Evolutionary conservation across 2,113 vertebrate species (phyloP), one percentile per base, ranked within the genome.

Genomic region (Oxygymnocypris stewartii): DNA sequence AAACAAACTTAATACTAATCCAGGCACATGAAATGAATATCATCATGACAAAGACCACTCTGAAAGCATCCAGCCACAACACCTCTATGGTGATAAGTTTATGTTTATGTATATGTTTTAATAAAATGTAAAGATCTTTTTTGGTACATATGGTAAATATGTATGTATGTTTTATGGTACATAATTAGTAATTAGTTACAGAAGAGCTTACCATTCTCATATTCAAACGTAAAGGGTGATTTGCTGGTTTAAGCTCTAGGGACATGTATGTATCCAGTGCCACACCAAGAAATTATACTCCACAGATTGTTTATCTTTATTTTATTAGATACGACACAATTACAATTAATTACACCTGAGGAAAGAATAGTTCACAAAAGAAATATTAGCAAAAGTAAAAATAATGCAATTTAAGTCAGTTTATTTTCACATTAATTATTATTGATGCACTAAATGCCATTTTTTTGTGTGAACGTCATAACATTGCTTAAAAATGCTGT

Each of bases 341-440:
- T 51, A 49, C 8, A 82, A 82, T 69, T 69, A 82, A 35, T 49
- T 81, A 80, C 42, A 80, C 37, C 23, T 25, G 1, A 76, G 13
- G 59, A 8, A 14, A 82, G 25, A 69, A 49, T 13, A 69, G n/a
- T 25, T 82, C 31, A 35, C 42, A 82, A 82, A 35, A 42, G 4
- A 63, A 61, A 28, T 12, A 6, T 8, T 16, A 47, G 47, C 3
- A 51, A 25, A 69, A 12, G 14, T 49, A 6, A 6, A 42, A 67
- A 51, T 49, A 20, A 20, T 35, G 13, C 9, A 67, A 1, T 42
- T 65, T 28, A 37, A 4, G 6, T 59, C 11, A 42, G 37, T 78
- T 3, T n/a, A 25, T 7, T n/a, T 16, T 61, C 54, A 25, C 78
- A 61, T 40, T 1, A 40, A n/a, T 59, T 7, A 61, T 40, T 61